phyloP scores from a whole-genome alignment of 2,797 vertebrate genomes.

The Heterohyrax brucei region DNA sequence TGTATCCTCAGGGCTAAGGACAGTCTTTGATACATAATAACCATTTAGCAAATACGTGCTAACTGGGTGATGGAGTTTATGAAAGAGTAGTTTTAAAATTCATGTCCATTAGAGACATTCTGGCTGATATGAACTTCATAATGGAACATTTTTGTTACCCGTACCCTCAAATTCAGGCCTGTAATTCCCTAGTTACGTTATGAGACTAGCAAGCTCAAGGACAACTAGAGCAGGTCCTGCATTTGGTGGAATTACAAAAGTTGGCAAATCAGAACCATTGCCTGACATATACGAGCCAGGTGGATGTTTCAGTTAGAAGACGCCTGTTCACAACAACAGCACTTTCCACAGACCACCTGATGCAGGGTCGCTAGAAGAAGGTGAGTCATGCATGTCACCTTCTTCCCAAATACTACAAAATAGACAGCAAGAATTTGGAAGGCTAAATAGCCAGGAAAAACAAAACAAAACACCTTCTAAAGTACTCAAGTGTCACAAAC shows the following conservation, averaged over 20 bases:
- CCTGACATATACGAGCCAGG: background rate
- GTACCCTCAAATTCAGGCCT: fast-evolving
- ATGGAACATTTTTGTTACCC: background rate
- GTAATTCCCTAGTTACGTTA: background rate
- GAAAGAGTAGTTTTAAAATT: background rate
- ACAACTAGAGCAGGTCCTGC: fast-evolving
- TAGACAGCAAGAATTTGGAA: background rate
- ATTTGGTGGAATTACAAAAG: background rate
- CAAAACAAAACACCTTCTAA: background rate
- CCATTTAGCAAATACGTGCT: background rate
- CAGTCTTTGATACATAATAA: background rate
- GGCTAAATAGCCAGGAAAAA: background rate
- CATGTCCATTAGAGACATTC: background rate
- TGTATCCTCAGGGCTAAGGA: background rate
- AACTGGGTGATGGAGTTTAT: background rate
- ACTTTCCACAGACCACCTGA: background rate
- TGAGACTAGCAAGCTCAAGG: background rate
- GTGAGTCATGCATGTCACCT: fast-evolving
- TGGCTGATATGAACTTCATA: background rate
- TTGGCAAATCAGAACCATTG: background rate
- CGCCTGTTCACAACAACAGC: too few species aligned
- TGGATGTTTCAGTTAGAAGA: background rate
- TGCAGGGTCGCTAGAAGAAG: background rate
- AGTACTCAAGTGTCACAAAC: background rate
- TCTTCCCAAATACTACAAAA: background rate